Evolutionary conservation across 2,113 vertebrate genomes (phyloP), one percentile per base, ranked within the genome.

Genomic region (Porphyrio hochstetteri): DNA sequence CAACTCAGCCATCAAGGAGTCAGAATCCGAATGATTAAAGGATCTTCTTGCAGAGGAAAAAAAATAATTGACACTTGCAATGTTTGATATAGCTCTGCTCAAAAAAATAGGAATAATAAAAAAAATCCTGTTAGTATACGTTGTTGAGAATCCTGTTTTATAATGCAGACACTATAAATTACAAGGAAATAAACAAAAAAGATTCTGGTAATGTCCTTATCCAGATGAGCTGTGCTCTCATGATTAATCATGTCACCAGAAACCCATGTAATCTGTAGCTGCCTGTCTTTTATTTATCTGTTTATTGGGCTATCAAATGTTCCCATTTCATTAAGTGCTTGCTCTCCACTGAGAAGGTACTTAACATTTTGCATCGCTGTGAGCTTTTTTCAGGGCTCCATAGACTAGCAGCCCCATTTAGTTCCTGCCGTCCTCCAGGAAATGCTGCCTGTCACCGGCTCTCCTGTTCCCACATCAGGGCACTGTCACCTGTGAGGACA

Each of bases 271-370:
- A 88, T 91, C 77, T 82, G 13, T 81, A 91, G 69, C 60, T 91
- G 80, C 28, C 53, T 81, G 61, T 85, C 69, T 93, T 69, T 85
- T 92, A 92, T 89, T 91, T 92, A 79, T 91, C 82, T 92, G 60
- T 91, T 61, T 92, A 44, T 48, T 84, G 61, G 77, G 23, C 65
- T 84, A 92, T 75, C 83, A 88, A 36, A 85, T 76, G 52, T 67
- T 86, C 61, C 81, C 42, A 68, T 93, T 92, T 86, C 84, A 89
- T 85, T 85, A 93, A 91, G 52, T 69, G 77, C 48, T 75, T 82
- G 42, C 87, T 84, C 35, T 84, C 74, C 75, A 16, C 31, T 87
- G 38, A 87, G 70, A 64, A 48, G 24, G 24, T 36, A 52, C 29
- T 84, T 71, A 71, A 63, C 44, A n/a, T 82, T 84, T 76, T 76